Evolutionary conservation across 2,113 vertebrate species (phyloP), one percentile per base, ranked within the genome.

Genomic region (Plecturocebus donacophilus): DNA sequence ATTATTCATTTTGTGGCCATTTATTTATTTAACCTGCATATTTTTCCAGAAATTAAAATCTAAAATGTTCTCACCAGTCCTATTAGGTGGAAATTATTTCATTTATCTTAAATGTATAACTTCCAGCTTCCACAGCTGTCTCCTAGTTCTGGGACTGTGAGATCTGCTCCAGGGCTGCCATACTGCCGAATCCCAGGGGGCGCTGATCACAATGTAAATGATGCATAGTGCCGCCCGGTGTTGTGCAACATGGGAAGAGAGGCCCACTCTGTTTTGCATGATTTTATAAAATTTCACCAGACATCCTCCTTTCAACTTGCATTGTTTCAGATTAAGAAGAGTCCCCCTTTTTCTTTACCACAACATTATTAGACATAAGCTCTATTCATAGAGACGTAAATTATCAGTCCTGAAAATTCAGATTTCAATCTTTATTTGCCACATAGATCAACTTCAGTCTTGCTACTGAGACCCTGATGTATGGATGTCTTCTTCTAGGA

Each of bases 51-150:
- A 93, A 56, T 42, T 83, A 30, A 66, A 56, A 95, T 52, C 42
- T 90, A 64, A 54, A 76, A 82, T 81, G 87, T 93, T 88, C 40
- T 93, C 75, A 77, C 77, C 47, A 87, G 47, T 66, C 71, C 45
- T 87, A 19, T 73, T 27, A 82, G 32, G 14, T n/a, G 82, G 71
- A 96, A 71, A 95, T 84, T 54, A 89, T 77, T 94, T 91, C 47
- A 56, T 84, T 91, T 86, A 58, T 80, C 27, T 92, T 87, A 76
- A 76, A 83, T 75, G n/a, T 66, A 4, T 66, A 42, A 27, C 90
- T 92, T 84, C 35, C 23, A 71, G 13, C 47, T 77, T 76, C 35
- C 27, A 0, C 3, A 20, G 42, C 17, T 81, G 54, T 32, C 17
- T 32, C 42, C 2, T 30, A 23, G 23, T 52, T 84, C 21, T 13